Evolutionary conservation across 2,888 invertebrate genomes (phyloP).

Genomic region (Nematopogon swammerdamellus): DNA sequence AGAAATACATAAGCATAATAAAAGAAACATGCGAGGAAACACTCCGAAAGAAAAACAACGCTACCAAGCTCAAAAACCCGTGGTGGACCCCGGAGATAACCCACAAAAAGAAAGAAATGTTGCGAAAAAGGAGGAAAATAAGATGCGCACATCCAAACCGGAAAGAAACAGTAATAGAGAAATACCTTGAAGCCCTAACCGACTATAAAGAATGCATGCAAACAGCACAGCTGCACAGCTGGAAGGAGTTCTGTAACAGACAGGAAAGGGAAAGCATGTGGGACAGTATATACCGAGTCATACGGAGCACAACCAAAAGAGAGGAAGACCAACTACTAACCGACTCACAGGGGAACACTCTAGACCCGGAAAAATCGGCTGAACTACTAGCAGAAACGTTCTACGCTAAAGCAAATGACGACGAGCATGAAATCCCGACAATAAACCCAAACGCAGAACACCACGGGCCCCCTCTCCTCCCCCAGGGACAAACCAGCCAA

Average conservation of each 20-base stretch:
- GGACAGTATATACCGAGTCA: constrained; percentile 9
- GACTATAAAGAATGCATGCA: neutral
- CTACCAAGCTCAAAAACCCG: constrained; percentile 4
- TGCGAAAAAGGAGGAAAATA: neutral
- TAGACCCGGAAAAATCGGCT: neutral
- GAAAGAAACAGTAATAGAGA: constrained; percentile 1
- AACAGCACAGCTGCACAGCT: constrained; percentile 6
- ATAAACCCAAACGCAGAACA: neutral
- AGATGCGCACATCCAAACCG: constrained; percentile 2
- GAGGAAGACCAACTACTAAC: constrained; percentile 1
- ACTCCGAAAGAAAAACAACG: constrained; percentile 7
- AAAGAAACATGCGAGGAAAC: constrained; percentile 1
- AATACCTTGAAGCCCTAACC: constrained; percentile 5
- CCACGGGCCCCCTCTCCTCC: too few species aligned
- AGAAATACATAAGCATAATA: constrained; percentile 2
- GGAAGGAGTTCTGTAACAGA: constrained; percentile 8
- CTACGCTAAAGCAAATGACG: neutral
- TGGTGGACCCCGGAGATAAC: constrained; percentile 11
- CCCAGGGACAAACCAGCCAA: neutral
- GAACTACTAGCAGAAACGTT: neutral
- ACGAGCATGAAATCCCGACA: neutral
- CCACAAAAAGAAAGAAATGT: constrained; percentile 3
- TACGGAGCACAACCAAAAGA: constrained; percentile 2
- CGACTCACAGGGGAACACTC: neutral
- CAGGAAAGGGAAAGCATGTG: constrained; percentile 8